phyloP scores from a whole-genome alignment of 2,888 invertebrate genomes.

The Sericinus montela region DNA sequence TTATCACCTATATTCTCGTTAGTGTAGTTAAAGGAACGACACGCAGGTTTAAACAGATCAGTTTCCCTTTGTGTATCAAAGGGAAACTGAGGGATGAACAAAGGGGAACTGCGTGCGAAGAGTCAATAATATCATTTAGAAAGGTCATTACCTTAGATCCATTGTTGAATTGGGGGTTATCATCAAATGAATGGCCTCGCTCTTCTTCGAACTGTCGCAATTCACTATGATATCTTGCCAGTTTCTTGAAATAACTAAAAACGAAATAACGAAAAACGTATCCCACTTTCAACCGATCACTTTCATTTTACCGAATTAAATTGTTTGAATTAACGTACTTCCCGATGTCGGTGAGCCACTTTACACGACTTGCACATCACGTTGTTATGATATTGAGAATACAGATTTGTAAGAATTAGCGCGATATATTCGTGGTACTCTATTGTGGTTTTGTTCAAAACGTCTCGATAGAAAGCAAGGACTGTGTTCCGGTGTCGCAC shows the following conservation, averaged over 20 bases:
- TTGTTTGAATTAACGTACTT: not conserved
- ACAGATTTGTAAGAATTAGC: not conserved
- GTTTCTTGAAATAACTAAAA: slow-evolving; percentile 1
- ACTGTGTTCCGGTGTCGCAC: slow-evolving; percentile 43
- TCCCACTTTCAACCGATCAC: slow-evolving; percentile 34
- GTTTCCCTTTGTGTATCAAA: no score
- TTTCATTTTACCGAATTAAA: slow-evolving; percentile 33
- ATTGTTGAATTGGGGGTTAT: slow-evolving; percentile 38
- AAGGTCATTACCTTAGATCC: slow-evolving; percentile 53
- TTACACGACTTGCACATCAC: not conserved
- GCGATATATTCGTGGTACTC: not conserved
- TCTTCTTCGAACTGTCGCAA: not conserved
- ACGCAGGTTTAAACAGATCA: no score
- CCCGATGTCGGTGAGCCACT: not conserved
- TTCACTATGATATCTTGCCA: not conserved
- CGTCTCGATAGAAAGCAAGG: slow-evolving; percentile 59
- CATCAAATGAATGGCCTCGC: slow-evolving; percentile 7
- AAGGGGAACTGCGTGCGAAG: no score
- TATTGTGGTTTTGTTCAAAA: slow-evolving; percentile 14
- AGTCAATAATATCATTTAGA: not conserved
- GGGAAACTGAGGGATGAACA: no score
- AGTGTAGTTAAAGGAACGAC: no score
- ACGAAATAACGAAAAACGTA: slow-evolving; percentile 18
- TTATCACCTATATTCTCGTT: no score
- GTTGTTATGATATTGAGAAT: not conserved